Evolutionary conservation across 1,140 invertebrate species (phyloP), one percentile per base, ranked within the genome.

Genomic region (Luehdorfia chinensis): DNA sequence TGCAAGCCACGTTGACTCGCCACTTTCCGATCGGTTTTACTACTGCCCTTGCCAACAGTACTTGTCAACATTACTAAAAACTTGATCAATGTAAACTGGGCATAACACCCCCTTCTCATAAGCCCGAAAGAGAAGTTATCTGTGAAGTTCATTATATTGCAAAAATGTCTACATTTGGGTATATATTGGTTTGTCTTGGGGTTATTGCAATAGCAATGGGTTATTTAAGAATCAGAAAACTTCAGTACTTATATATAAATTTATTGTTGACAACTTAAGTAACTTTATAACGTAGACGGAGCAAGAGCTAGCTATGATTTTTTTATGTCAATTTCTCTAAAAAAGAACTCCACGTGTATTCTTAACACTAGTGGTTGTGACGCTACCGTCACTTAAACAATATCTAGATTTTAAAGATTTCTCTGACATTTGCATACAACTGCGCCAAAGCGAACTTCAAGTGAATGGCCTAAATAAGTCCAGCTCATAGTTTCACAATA

Each of bases 211-310:
- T n/a, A n/a, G n/a, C n/a, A n/a, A n/a, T n/a, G n/a, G n/a, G n/a
- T n/a, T n/a, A n/a, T n/a, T n/a, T n/a, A n/a, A n/a, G n/a, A 39
- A 39, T 27, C 12, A 39, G 12, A 23, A 23, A 39, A 27, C 13
- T 23, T 14, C 4, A 36, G 11, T 1, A 21, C 0, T 37, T 9
- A 37, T 16, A 6, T 37, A 19, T 37, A 11, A 16, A 37, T 37
- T 14, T 21, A 13, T 6, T 12, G 5, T 21, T 21, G 25, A 27
- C 25, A 27, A 27, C 25, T n/a, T 27, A 27, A 27, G 25, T 27
- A 27, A 27, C 25, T 27, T 27, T 8, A 23, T 27, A 7, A 27
- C 25, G 8, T 27, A n/a, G 11, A 27, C 8, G 11, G 8, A 27
- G 11, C 8, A 2, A 9, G 25, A 9, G 7, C 25, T 9, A 27